A percentile compares a stretch with the other conserved stretches of the same genome.
These are phyloP conservation scores for Pteruthius melanotis DNA, from an alignment of 2,113 vertebrate species.

Conservation along the genomic window DNA sequence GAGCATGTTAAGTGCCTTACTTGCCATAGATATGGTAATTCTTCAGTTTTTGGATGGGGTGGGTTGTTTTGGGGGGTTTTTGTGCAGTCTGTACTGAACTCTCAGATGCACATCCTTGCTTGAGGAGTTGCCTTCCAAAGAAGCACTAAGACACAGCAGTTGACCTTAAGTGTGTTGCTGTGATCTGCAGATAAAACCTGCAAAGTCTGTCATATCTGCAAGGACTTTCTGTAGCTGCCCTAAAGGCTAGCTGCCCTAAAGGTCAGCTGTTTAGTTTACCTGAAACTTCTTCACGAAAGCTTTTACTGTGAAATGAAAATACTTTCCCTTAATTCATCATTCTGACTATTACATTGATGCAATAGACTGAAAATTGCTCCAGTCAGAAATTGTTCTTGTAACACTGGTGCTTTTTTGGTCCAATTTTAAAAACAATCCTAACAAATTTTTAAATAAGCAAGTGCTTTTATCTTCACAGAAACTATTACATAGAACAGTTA, in stretches of 20 bases:
- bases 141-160: neutral
- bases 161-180: neutral
- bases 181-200: neutral
- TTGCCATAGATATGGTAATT: neutral
- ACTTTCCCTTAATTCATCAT: neutral
- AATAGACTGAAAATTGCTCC: neutral
- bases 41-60: neutral
- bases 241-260: neutral
- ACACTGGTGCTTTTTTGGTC: neutral
- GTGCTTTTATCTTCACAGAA: neutral
- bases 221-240: neutral
- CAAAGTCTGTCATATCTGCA: rapidly evolving
- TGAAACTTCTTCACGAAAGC: neutral
- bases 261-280: neutral
- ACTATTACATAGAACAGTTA: neutral
- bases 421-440: neutral
- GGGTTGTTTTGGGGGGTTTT: rapidly evolving
- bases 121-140: neutral
- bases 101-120: neutral
- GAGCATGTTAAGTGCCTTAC: neutral
- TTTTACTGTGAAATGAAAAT: neutral
- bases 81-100: neutral
- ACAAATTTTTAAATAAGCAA: neutral
- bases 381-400: neutral
- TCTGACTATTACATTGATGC: neutral